Evolutionary conservation across 2,888 invertebrate species (phyloP), one percentile per base, ranked within the genome.

Genomic region (Cecidostiba fungosa): DNA sequence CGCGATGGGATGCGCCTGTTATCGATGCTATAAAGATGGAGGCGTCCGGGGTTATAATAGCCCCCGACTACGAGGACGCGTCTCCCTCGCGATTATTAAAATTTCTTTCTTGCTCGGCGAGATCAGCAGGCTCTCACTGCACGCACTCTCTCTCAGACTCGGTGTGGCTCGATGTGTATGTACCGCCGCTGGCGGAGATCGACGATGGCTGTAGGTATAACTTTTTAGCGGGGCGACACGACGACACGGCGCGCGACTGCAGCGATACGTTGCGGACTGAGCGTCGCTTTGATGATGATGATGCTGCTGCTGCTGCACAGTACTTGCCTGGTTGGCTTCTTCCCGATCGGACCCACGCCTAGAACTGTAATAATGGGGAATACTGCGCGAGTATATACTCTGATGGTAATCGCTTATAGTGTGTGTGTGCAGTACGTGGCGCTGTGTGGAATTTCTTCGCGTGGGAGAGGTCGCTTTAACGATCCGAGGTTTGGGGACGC

Each of bases 261-360:
- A 66, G 74, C 78, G 78, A 66, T 79, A 50, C 47, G 73, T 47
- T 39, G 73, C 73, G 43, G 73, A 73, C 47, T 73, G 43, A 47
- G 74, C 74, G 43, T 47, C 26, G 32, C 29, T 39, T 26, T 43
- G 72, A 26, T 36, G 72, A 73, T 73, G 72, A 43, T 43, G 43
- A 32, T 32, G 32, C 32, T n/a, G n/a, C n/a, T n/a, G 32, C 32
- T 32, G 32, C 32, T 32, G 32, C n/a, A n/a, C n/a, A n/a, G 66
- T 43, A 14, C 62, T 19, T 5, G n/a, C 16, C 43, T 43, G 43
- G 36, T 50, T 39, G 16, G 23, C 66, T 66, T 66, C 66, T 66
- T 66, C 29, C 66, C 66, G n/a, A 29, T 32, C 39, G 29, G 54
- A 16, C 69, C 80, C 78, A 84, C 82, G 77, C 85, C 81, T 47